Percentiles rank a stretch among this genome's conserved stretches.
Evolutionary conservation across 2,888 invertebrate species (phyloP).

Genomic region (Drosophila neotestacea): DNA sequence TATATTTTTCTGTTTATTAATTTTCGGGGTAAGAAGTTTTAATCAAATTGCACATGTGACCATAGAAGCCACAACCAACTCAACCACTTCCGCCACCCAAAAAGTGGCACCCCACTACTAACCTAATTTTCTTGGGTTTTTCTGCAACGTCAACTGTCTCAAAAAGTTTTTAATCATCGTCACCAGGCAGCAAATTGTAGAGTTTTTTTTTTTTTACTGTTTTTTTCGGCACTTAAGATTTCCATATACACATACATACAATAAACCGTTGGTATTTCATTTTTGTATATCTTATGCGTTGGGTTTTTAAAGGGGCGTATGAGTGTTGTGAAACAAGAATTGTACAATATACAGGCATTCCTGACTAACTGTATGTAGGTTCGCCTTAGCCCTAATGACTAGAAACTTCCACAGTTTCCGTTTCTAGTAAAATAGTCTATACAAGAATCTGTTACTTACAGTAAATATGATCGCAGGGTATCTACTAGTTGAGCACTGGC

Average conservation of each 20-base stretch:
- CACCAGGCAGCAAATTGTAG: slow-evolving; percentile 42
- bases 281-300: background rate
- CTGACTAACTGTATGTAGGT: too few species aligned
- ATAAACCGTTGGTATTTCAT: slow-evolving; percentile 20
- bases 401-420: too few species aligned
- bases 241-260: slow-evolving; percentile 21
- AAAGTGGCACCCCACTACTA: slow-evolving; percentile 27
- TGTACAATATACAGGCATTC: too few species aligned
- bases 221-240: slow-evolving; percentile 54
- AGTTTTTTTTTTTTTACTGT: slow-evolving; percentile 7
- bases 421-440: background rate
- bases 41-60: slow-evolving; percentile 66
- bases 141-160: slow-evolving; percentile 71
- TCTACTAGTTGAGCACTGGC: background rate
- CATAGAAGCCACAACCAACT: slow-evolving; percentile 21
- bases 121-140: slow-evolving; percentile 54
- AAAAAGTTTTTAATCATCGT: slow-evolving; percentile 75
- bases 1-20: background rate
- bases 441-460: background rate
- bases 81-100: slow-evolving; percentile 8
- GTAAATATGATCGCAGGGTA: background rate
- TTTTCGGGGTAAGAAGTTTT: slow-evolving; percentile 8
- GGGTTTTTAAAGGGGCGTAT: background rate
- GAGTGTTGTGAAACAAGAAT: too few species aligned
- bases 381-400: too few species aligned